Base-by-base conservation (phyloP, 2,113 vertebrate genomes). In the Limnothrissa miodon region DNA sequence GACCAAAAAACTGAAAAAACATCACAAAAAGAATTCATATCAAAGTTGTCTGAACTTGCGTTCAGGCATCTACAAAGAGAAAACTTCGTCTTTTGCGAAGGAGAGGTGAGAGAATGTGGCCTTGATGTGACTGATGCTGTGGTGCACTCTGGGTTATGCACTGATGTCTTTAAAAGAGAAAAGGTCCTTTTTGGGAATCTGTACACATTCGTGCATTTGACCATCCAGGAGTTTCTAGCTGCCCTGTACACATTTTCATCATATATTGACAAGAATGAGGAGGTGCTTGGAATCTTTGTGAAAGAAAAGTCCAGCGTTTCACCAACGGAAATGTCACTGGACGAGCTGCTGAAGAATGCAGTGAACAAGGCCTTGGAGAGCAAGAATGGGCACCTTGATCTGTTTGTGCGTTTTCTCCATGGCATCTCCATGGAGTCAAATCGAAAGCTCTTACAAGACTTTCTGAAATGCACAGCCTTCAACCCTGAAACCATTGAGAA, bases 371-470 rank as follows among this genome's bases (percentile, higher is more conserved):
- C 66, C 1, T 36, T 81, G 7, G 46, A 81, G 48, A 48, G 80
- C 53, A 36, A 51, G 48, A 81, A 11, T 81, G 80, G 80, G 10
- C 45, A 81, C 48, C 80, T 81, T 17, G 80, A 81, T 59, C 33
- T 81, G 80, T 81, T 81, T 74, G 33, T 81, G n/a, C 80, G 46
- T 13, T 81, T 33, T 48, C 80, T 53, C 2, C 46, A 81, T 21
- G 80, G 80, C 13, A 56, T 51, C 4, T 25, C 66, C 29, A 5
- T 74, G 66, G 66, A 74, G 11, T 74, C 66, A 29, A 74, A 74
- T 15, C 66, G 36, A 74, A 74, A 15, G 29, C 25, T 74, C 66
- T 17, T 74, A 33, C 11, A 36, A 74, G 66, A 33, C 4, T 29
- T 74, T 36, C 66, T 74, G 66, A 17, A 11, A 5, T 11, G 4